Evolutionary conservation across 2,797 vertebrate genomes (phyloP).

Genomic region (Gobionotothen gibberifrons): DNA sequence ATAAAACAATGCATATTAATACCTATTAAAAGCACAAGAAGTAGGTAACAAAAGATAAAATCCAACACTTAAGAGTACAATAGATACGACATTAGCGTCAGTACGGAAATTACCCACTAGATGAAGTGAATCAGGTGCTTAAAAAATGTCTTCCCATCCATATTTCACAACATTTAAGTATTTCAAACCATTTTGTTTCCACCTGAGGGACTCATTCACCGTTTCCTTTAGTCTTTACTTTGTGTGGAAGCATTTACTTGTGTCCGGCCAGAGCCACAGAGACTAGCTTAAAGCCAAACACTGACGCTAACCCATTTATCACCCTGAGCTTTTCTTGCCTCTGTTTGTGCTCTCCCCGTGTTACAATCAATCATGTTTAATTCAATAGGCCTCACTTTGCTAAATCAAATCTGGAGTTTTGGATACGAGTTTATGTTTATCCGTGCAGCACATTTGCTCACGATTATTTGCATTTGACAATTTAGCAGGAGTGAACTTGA

Average conservation of each 20-base stretch:
- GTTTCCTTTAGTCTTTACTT: conserved; percentile 45
- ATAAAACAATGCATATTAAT: no score
- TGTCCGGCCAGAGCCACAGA: conserved; percentile 32
- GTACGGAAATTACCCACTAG: not conserved
- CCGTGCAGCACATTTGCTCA: conserved; percentile 57
- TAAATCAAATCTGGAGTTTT: conserved; percentile 67
- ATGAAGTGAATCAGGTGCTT: no score
- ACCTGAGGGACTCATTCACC: conserved; percentile 16
- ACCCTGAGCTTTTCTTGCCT: conserved; percentile 44
- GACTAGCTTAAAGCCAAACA: conserved; percentile 58
- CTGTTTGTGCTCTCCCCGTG: conserved; percentile 46
- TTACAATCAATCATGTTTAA: conserved; percentile 73
- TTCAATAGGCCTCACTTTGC: conserved; percentile 62
- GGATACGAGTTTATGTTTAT: conserved; percentile 62
- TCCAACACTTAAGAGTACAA: no score
- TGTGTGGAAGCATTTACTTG: conserved; percentile 43
- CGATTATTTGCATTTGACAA: conserved; percentile 73
- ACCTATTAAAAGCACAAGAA: no score
- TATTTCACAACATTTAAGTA: conserved; percentile 8
- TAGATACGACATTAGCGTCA: not conserved
- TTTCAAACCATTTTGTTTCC: conserved; percentile 17
- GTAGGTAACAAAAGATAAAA: no score
- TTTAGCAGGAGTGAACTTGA: conserved; percentile 77
- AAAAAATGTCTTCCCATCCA: not conserved
- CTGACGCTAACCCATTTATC: conserved; percentile 61